Percentiles rank a stretch among this genome's conserved stretches.
Conservation (phyloP, 2,797 vertebrate genomes). For the Pelobates cultripes region DNA sequence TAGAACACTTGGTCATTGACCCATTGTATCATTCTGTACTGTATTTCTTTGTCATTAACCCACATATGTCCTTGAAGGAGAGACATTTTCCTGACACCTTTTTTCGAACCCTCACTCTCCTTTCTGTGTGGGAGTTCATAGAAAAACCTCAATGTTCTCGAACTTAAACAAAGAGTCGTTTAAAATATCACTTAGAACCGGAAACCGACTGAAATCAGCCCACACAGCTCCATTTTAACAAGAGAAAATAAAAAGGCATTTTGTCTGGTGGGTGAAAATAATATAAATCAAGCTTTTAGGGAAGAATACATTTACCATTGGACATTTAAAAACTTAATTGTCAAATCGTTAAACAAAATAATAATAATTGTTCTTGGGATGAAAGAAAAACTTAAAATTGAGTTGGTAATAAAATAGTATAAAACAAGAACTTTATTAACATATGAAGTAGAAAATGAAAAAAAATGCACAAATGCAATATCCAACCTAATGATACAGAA, state of each 20-base stretch:
- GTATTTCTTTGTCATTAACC: slow-evolving; percentile 26
- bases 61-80: slow-evolving; percentile 25
- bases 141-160: neutral
- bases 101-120: neutral
- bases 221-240: neutral
- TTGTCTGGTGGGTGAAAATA: neutral
- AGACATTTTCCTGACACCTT: slow-evolving; percentile 18
- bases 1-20: slow-evolving; percentile 10
- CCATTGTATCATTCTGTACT: slow-evolving; percentile 20
- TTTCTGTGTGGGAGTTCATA: slow-evolving; percentile 7
- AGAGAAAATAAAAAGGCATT: neutral
- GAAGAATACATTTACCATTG: neutral
- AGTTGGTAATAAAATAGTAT: too few species aligned
- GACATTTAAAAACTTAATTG: neutral
- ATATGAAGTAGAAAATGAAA: too few species aligned
- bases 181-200: slow-evolving; percentile 5
- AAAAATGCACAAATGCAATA: too few species aligned
- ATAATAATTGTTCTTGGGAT: too few species aligned
- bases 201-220: neutral
- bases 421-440: too few species aligned
- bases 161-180: slow-evolving; percentile 31
- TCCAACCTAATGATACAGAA: too few species aligned
- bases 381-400: too few species aligned
- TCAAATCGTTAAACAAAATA: neutral
- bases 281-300: neutral